Base-by-base conservation (phyloP, 2,113 vertebrate genomes). In the Malurus cyaneus region DNA sequence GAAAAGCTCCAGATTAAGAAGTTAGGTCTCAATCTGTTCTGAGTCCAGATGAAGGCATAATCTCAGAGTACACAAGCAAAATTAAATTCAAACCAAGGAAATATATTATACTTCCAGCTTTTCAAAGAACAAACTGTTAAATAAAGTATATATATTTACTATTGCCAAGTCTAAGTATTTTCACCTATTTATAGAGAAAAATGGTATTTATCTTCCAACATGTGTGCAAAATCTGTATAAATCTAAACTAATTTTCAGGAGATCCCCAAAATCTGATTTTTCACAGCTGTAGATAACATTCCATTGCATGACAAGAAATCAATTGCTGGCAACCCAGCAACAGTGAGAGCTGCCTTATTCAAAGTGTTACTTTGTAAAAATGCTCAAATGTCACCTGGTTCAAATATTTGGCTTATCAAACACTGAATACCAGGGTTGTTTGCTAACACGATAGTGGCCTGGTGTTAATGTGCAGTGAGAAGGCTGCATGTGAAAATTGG, bases 391-490 rank as follows among this genome's bases (percentile, higher is more conserved):
- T 85, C 92, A 82, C 86, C 87, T 76, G 83, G 64, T 95, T 93
- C 86, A 93, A 96, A 97, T 96, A 96, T 93, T 91, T 96, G 86
- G 18, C 86, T 96, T 97, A 94, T 96, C 95, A 96, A 88, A 65
- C 66, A 67, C 60, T 67, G 81, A 87, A 96, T 96, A 74, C 85
- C 96, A 92, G 71, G 39, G 39, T 88, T 96, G 80, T 96, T 95
- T 96, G 94, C 93, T 95, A 82, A 96, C 74, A 81, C 34, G 54
- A 86, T 84, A 93, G 82, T 41, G 65, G 62, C 77, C 49, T 36
- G 53, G 67, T 86, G 95, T 92, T 92, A 95, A 92, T 90, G 82
- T 93, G 65, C 82, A 88, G 61, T 77, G 76, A 93, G 80, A 93
- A 93, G 44, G 24, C 61, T 72, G 54, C 50, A 36, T 47, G 88